These are phyloP conservation scores for Pterostichus niger DNA, from an alignment of 2,888 invertebrate genomes.

Conservation along the genomic window DNA sequence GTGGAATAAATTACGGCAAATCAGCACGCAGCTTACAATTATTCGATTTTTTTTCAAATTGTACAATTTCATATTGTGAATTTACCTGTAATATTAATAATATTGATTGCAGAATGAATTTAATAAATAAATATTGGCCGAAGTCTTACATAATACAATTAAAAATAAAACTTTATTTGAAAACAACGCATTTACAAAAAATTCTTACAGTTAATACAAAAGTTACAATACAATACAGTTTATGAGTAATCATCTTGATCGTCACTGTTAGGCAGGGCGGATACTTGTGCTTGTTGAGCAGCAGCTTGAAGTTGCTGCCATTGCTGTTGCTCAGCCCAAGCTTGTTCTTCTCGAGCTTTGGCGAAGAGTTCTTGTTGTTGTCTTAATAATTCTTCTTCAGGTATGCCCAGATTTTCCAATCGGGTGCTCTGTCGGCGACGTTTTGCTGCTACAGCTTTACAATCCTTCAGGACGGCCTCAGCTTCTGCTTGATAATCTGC, in stretches of 20 bases:
- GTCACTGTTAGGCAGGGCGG: conserved; percentile 78
- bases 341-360: conserved; percentile 95
- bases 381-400: conserved; percentile 96
- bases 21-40: too few species aligned
- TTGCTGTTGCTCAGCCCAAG: conserved; percentile 94
- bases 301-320: conserved; percentile 91
- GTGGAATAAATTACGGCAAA: too few species aligned
- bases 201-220: conserved; percentile 23
- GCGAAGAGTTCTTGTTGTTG: conserved; percentile 99
- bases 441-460: conserved; percentile 98
- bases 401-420: conserved; percentile 98
- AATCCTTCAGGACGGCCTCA: conserved; percentile 95
- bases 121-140: too few species aligned
- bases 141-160: background rate
- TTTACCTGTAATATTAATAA: too few species aligned
- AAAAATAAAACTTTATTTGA: conserved; percentile 29
- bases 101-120: too few species aligned
- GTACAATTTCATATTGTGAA: too few species aligned
- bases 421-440: conserved; percentile 95
- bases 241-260: conserved; percentile 79
- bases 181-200: conserved; percentile 3
- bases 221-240: conserved; percentile 6
- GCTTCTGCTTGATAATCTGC: conserved; percentile 97
- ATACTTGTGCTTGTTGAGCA: conserved; percentile 79
- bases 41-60: too few species aligned